These are phyloP conservation scores for Trematocara variabile DNA, from an alignment of 2,113 vertebrate genomes.

Conservation along the genomic window DNA sequence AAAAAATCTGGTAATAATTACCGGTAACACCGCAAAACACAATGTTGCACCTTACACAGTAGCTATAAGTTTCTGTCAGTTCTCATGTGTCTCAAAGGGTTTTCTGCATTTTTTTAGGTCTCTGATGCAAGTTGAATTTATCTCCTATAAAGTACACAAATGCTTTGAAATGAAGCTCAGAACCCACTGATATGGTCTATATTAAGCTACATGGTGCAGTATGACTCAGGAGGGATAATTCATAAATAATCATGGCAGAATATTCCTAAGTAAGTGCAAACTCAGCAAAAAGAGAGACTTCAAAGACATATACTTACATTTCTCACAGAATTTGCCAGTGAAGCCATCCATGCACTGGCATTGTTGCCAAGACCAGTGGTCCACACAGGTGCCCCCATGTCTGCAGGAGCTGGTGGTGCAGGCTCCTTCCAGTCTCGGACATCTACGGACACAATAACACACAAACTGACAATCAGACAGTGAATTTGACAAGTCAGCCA, in stretches of 20 bases:
- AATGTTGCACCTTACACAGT: neutral
- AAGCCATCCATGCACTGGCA: slow-evolving; percentile 88
- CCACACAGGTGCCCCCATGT: slow-evolving; percentile 87
- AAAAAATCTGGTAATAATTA: slow-evolving; percentile 5
- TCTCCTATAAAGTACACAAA: neutral
- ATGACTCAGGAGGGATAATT: slow-evolving; percentile 34
- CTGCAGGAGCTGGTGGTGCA: slow-evolving; percentile 85
- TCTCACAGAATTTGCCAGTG: slow-evolving; percentile 91
- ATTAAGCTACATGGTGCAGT: slow-evolving; percentile 11
- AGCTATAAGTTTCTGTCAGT: neutral
- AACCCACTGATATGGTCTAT: slow-evolving; percentile 1
- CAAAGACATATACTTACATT: slow-evolving; percentile 78
- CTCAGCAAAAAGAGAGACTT: slow-evolving; percentile 15
- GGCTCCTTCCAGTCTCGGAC: slow-evolving; percentile 88
- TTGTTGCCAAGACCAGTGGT: slow-evolving; percentile 96
- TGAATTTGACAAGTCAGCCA: slow-evolving; percentile 31
- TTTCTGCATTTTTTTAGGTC: neutral
- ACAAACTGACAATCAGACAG: slow-evolving; percentile 38
- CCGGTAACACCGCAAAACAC: neutral
- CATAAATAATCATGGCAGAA: slow-evolving; percentile 46
- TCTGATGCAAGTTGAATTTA: neutral
- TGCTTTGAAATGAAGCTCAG: slow-evolving; percentile 11
- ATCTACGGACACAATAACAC: slow-evolving; percentile 74
- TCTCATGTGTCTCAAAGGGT: neutral
- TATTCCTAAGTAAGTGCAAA: slow-evolving; percentile 6